Evolutionary conservation across 2,113 vertebrate genomes (phyloP), one percentile per base, ranked within the genome.

Genomic region (Phalacrocorax brasilianus): DNA sequence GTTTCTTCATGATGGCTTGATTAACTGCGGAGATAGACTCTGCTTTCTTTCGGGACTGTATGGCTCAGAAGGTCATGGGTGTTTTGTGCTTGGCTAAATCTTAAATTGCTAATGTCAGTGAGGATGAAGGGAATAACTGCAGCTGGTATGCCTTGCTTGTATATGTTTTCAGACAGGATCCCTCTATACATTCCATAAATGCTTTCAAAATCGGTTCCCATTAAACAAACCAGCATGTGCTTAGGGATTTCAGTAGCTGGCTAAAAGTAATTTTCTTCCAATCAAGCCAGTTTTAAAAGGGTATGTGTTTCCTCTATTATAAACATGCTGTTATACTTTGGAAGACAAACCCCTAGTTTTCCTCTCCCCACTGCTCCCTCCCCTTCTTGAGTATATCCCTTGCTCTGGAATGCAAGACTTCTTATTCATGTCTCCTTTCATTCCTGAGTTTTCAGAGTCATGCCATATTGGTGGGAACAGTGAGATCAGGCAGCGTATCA

Each of bases 171-270:
- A 94, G 94, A 62, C 87, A 91, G 92, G 91, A 93, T 97, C 96
- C 45, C 53, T 94, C 91, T 58, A 95, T 94, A 96, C 97, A 97
- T 97, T 97, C 97, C 97, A 94, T 65, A 97, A 95, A 97, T 97
- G 75, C 94, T 95, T 97, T 97, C 75, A 94, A 93, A 96, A 96
- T 96, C 85, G 8, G 84, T 96, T 97, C 96, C 95, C 93, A 96
- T 97, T 97, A 97, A 97, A 90, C 86, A 95, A 96, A 96, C 81
- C 95, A 95, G 92, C 95, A 79, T 96, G 94, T 92, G 93, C 93
- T 96, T 87, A 85, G 96, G 96, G 96, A 97, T 94, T 97, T 96
- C 93, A 88, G 95, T 94, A 96, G 96, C 85, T 9, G 32, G 67
- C 67, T 83, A 97, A 94, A 96, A 91, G 93, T 76, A 91, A 93